These are phyloP conservation scores for Ctena decussata DNA, from an alignment of 2,888 invertebrate species.

Conservation along the genomic window DNA sequence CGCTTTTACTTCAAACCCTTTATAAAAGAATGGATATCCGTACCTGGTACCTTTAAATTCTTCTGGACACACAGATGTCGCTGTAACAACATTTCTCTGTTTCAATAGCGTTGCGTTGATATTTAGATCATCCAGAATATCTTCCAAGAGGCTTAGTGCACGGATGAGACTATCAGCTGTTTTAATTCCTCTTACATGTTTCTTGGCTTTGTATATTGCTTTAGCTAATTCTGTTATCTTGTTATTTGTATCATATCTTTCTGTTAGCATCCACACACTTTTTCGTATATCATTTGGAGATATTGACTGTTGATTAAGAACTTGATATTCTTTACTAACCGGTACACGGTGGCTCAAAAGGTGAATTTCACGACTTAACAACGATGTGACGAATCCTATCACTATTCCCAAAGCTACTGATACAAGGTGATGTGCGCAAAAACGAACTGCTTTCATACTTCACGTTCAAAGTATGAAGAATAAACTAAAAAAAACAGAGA, in stretches of 20 bases:
- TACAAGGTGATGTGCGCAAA: too few relatives aligned
- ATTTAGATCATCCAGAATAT: not conserved
- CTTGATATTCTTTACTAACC: too few relatives aligned
- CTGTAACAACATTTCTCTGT: not conserved
- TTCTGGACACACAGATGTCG: slow-evolving; percentile 66
- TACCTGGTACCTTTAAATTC: slow-evolving; percentile 60
- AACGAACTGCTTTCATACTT: too few relatives aligned
- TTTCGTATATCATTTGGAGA: too few relatives aligned
- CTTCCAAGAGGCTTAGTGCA: slow-evolving; percentile 25
- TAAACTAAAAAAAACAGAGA: too few relatives aligned
- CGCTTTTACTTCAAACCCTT: slow-evolving; percentile 61
- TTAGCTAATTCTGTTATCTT: slow-evolving; percentile 33
- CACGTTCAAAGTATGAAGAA: too few relatives aligned
- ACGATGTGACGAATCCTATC: too few relatives aligned
- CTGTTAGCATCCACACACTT: too few relatives aligned
- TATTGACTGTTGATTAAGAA: too few relatives aligned
- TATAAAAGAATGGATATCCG: slow-evolving; percentile 70
- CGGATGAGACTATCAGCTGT: slow-evolving; percentile 42
- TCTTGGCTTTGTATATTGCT: slow-evolving; percentile 44
- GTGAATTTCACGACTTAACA: too few relatives aligned
- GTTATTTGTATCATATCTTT: slow-evolving; percentile 2
- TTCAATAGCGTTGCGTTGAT: slow-evolving; percentile 16
- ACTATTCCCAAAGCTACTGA: too few relatives aligned
- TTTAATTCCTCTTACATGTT: slow-evolving; percentile 61
- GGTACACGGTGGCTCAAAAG: too few relatives aligned